Percentiles rank a stretch among this genome's conserved stretches.
phyloP scores from a whole-genome alignment of 1,140 invertebrate species.

The Trinorchestia longiramus region DNA sequence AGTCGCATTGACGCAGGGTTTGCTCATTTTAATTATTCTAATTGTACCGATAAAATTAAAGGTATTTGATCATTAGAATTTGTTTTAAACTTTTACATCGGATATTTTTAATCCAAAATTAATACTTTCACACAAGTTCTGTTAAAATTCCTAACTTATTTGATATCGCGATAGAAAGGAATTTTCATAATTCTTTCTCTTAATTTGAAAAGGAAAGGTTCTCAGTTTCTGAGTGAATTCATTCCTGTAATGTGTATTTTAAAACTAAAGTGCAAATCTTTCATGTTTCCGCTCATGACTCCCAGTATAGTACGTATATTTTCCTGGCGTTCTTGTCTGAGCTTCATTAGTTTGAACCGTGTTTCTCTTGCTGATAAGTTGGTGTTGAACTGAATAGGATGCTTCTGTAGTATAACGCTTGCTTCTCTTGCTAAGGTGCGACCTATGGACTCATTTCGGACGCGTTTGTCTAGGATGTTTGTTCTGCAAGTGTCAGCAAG shows the following conservation, averaged over 20 bases:
- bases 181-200: too few species aligned
- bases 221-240: too few species aligned
- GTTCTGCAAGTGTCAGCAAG: constrained; percentile 54
- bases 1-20: too few species aligned
- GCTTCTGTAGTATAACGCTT: background rate
- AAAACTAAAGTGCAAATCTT: background rate
- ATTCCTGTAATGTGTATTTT: background rate
- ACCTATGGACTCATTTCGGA: constrained; percentile 29
- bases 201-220: too few species aligned
- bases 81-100: too few species aligned
- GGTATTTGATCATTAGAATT: too few species aligned
- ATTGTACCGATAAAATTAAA: too few species aligned
- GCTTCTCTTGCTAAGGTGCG: constrained; percentile 8
- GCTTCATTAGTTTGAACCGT: background rate
- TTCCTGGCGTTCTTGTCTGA: background rate
- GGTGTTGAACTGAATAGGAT: background rate
- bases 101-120: too few species aligned
- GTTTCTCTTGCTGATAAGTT: background rate
- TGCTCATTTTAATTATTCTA: too few species aligned
- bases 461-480: constrained; percentile 23
- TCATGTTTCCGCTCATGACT: background rate
- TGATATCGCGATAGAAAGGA: too few species aligned
- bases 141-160: too few species aligned
- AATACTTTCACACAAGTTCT: too few species aligned
- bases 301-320: background rate